Base-by-base conservation (phyloP, 2,888 invertebrate species). In the Mythimna impura region DNA sequence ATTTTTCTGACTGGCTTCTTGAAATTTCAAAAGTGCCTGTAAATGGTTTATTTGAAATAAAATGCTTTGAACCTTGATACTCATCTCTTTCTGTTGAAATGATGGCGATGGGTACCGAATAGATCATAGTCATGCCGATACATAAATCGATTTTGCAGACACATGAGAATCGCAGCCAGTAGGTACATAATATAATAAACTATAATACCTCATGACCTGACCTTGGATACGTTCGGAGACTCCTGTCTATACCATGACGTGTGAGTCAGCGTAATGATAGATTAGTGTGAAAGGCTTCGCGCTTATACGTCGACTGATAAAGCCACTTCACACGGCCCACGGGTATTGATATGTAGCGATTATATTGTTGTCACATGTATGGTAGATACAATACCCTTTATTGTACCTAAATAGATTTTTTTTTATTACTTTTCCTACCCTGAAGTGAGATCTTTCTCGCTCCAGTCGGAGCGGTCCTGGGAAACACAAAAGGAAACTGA, bases 261-360 rank as follows among this genome's bases (percentile, higher is more conserved):
- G 73, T 79, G 71, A 71, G 58, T 78, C 79, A 69, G 65, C 73
- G 22, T 55, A 63, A 58, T 78, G 62, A 79, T 58, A 43, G 65
- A 82, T 81, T 82, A 82, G 12, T 25, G 20, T 64, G 67, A 73
- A 73, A 82, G 82, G 81, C 68, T 82, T 81, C 81, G 20, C 34
- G 50, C 50, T 55, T 58, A 17, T 47, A 77, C 71, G 57, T 54
- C 20, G 10, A 5, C 22, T 50, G 57, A 47, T 81, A 76, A 64
- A 6, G 40, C 25, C 12, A 34, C 30, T 77, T 77, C 61, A 68
- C 8, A 66, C 65, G 2, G 55, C 61, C 66, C 8, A 66, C 65
- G 2, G 55, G 54, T 62, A 25, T n/a, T 52, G 14, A n/a, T 60
- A 66, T 40, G 17, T 43, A 36, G 25, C 61, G 55, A 30, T 47